A percentile compares a stretch with the other conserved stretches of the same genome.
Conservation (phyloP, 2,888 invertebrate species). For the Drosophila planitibia region DNA sequence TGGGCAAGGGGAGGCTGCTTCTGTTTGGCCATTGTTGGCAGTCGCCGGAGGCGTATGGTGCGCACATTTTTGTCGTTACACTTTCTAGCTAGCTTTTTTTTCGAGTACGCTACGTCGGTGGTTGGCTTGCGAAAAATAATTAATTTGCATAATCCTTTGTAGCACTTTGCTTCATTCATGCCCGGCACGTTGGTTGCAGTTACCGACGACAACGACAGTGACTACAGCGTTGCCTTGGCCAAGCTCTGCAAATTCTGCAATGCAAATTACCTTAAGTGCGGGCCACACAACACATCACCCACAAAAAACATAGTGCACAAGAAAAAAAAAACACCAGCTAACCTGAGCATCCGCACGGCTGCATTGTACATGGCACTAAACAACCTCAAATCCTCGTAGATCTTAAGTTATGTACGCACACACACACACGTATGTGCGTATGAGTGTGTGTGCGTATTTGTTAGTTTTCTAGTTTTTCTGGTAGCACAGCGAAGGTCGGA, state of each 20-base stretch:
- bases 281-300: conserved; percentile 79
- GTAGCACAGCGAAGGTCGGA: conserved; percentile 33
- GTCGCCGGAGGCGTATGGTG: conserved; percentile 48
- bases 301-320: conserved; percentile 48
- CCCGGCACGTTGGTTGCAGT: conserved; percentile 76
- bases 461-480: conserved; percentile 22
- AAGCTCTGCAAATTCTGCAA: conserved; percentile 81
- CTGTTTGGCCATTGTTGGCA: conserved; percentile 71
- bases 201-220: conserved; percentile 30
- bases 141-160: conserved; percentile 82
- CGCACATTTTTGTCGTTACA: conserved; percentile 81
- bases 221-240: conserved; percentile 68
- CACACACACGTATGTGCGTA: conserved; percentile 18
- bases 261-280: conserved; percentile 82
- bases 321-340: conserved; percentile 21
- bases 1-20: conserved; percentile 41
- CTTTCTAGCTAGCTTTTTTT: conserved; percentile 62
- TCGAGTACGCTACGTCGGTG: conserved; percentile 55
- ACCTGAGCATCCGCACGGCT: conserved; percentile 41
- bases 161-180: conserved; percentile 82
- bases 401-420: conserved; percentile 77
- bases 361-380: conserved; percentile 78
- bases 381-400: conserved; percentile 81
- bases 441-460: conserved; percentile 20
- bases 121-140: conserved; percentile 81